Evolutionary conservation across 2,888 invertebrate genomes (phyloP), one percentile per base, ranked within the genome.

Genomic region (Diadegma fenestrale): DNA sequence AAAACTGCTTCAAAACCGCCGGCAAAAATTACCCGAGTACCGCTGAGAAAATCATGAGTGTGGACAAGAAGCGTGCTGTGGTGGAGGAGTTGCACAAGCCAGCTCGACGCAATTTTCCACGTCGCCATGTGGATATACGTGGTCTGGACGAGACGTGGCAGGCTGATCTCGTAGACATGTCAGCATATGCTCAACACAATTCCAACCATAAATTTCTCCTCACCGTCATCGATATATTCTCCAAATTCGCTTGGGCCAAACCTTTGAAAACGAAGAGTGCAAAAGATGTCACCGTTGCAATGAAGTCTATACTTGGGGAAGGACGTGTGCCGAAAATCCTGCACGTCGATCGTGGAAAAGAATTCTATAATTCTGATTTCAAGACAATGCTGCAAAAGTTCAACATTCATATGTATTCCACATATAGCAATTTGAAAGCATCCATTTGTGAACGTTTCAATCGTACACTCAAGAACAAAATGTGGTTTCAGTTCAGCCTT

Each of bases 401-500:
- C 22, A 30, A 61, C 22, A 6, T 22, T 61, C 45, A 68, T 12
- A 68, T 68, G 19, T 45, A 43, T 10, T 22, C n/a, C n/a, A n/a
- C n/a, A n/a, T n/a, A n/a, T n/a, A n/a, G n/a, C 45, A 82, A 82
- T 26, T 43, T 87, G 17, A 92, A 92, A 85, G 91, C 91, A 10
- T 88, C 89, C 0, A 87, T 93, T 5, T 88, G 90, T 41, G 92
- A 93, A 87, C 84, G 92, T 14, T 91, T 91, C n/a, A 90, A 91
- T 87, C 73, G 86, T 10, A 89, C 88, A 5, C 61, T 89, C 0
- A 89, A 89, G 75, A 87, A 48, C 48, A 48, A 48, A 48, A 48
- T 48, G 48, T 48, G 48, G 48, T 6, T n/a, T 0, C n/a, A 48
- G 6, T 48, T 48, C 7, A 48, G 48, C 6, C n/a, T 48, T 48